These are phyloP conservation scores for Betta splendens DNA, from an alignment of 2,797 vertebrate genomes.

Conservation along the genomic window DNA sequence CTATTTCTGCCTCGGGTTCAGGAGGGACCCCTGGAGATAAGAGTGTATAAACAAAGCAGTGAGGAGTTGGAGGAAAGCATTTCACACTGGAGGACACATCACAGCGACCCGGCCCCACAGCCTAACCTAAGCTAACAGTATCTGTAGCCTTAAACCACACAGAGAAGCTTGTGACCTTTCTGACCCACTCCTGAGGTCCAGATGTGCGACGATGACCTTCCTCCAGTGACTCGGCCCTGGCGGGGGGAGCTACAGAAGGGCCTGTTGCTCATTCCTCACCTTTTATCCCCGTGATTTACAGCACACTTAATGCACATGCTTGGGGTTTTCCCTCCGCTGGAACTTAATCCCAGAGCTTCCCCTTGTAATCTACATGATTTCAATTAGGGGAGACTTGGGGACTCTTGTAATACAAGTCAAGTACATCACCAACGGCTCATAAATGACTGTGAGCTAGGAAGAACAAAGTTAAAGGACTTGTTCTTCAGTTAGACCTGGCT, in stretches of 20 bases:
- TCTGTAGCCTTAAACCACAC: slow-evolving; percentile 5
- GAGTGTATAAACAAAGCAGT: slow-evolving; percentile 51
- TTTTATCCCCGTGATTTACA: slow-evolving; percentile 58
- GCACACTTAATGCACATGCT: slow-evolving; percentile 54
- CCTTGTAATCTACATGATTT: slow-evolving; percentile 70
- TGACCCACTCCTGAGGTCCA: slow-evolving; percentile 32
- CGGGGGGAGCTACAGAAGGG: slow-evolving; percentile 35
- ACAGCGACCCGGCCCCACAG: background rate
- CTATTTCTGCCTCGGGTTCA: slow-evolving; percentile 50
- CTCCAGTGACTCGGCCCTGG: slow-evolving; percentile 41
- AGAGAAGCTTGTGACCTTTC: slow-evolving; percentile 3
- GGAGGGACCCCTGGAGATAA: slow-evolving; percentile 47
- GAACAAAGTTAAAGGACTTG: slow-evolving; percentile 35
- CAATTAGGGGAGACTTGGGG: slow-evolving; percentile 70
- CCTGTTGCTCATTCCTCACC: slow-evolving; percentile 33
- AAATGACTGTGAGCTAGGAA: slow-evolving; percentile 54
- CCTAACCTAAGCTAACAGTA: background rate
- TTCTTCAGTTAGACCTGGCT: slow-evolving; percentile 56
- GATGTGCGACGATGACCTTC: slow-evolving; percentile 58
- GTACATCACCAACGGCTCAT: slow-evolving; percentile 69
- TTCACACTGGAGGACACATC: slow-evolving; percentile 44
- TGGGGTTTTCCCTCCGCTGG: slow-evolving; percentile 62
- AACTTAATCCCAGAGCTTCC: slow-evolving; percentile 61
- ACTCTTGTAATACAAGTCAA: slow-evolving; percentile 63
- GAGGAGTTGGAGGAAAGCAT: slow-evolving; percentile 46